Conservation (phyloP, 1,140 invertebrate species). For the Cylas formicarius region DNA sequence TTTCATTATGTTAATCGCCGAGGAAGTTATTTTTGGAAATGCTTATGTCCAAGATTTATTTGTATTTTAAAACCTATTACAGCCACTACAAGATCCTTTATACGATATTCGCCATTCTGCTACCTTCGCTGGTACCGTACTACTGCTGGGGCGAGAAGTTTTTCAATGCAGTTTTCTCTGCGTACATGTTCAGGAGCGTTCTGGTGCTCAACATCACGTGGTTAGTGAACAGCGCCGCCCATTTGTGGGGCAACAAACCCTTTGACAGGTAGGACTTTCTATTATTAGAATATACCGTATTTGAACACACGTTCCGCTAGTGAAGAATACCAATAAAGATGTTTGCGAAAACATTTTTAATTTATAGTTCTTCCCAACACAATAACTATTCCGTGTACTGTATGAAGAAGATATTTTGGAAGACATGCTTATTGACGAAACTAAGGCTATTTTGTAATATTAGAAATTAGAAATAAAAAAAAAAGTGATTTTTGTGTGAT, state of each 20-base stretch:
- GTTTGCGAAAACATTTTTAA: conserved; percentile 3
- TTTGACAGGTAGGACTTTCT: conserved; percentile 59
- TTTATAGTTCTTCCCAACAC: neutral
- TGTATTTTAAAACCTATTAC: conserved; percentile 20
- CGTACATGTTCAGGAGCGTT: conserved; percentile 56
- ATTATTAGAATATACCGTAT: neutral
- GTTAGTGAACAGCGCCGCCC: conserved; percentile 72
- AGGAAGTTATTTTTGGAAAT: too few species aligned
- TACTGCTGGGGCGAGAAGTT: conserved; percentile 50
- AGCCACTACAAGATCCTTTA: conserved; percentile 69
- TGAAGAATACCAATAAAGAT: neutral
- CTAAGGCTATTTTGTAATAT: too few species aligned
- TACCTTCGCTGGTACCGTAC: conserved; percentile 67
- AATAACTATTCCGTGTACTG: neutral
- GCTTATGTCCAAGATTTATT: too few species aligned
- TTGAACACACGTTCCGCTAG: neutral
- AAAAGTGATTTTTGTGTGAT: too few species aligned
- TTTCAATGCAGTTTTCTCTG: conserved; percentile 48
- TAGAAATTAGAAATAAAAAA: too few species aligned
- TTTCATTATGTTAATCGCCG: too few species aligned
- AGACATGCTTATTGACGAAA: too few species aligned
- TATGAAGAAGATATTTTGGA: too few species aligned
- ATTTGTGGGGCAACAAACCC: conserved; percentile 64
- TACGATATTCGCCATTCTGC: conserved; percentile 60
- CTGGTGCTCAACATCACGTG: conserved; percentile 63